Evolutionary conservation across 2,888 invertebrate genomes (phyloP).

Genomic region (Conus canariensis): DNA sequence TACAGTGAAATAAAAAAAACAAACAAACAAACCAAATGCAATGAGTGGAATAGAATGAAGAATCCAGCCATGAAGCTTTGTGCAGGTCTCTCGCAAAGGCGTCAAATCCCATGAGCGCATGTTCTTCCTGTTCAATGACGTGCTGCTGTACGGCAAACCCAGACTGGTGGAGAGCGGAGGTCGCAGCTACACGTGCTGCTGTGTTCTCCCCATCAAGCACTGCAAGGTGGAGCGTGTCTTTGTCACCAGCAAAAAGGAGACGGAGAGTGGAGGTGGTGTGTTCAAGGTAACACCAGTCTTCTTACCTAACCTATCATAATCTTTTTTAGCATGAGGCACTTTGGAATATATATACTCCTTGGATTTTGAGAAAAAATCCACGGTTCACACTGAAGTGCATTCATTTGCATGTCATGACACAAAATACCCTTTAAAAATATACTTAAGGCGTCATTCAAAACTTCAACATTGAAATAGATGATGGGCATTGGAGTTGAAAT

Average conservation of each 20-base stretch:
- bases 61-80: not conserved
- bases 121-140: constrained; percentile 87
- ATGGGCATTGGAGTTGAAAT: too few species aligned
- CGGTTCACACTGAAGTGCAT: too few species aligned
- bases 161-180: constrained; percentile 81
- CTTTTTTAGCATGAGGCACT: not conserved
- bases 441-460: too few species aligned
- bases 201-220: constrained; percentile 86
- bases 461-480: too few species aligned
- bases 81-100: constrained; percentile 80
- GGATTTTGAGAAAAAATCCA: too few species aligned
- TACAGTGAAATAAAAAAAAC: too few species aligned
- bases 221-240: constrained; percentile 84
- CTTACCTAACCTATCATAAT: not conserved
- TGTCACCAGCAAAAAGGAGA: constrained; percentile 80
- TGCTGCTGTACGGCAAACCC: constrained; percentile 87
- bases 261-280: constrained; percentile 63
- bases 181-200: constrained; percentile 83
- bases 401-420: too few species aligned
- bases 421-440: too few species aligned
- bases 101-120: constrained; percentile 82
- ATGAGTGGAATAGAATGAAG: too few species aligned
- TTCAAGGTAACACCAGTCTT: constrained; percentile 62
- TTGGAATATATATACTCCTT: not conserved
- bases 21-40: too few species aligned